phyloP scores from a whole-genome alignment of 2,113 vertebrate genomes.

The Phylloscopus whistleri region DNA sequence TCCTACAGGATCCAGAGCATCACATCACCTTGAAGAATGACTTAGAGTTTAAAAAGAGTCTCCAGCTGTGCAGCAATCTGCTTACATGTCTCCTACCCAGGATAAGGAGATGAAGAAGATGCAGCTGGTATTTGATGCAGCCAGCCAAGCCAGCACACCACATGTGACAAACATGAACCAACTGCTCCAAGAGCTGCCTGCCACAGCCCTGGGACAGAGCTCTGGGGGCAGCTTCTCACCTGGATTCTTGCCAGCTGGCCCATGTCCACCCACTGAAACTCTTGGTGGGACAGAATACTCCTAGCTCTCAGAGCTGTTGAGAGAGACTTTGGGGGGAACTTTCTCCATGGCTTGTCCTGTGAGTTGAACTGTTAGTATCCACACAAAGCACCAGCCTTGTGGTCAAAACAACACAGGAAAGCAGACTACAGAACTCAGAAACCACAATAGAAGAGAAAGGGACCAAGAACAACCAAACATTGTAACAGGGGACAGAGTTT shows the following conservation, averaged over 20 bases:
- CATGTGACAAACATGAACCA: accelerated
- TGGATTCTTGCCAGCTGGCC: background rate
- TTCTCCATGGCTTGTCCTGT: background rate
- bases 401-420: background rate
- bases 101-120: background rate
- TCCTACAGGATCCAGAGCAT: background rate
- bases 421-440: background rate
- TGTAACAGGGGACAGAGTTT: background rate
- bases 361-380: background rate
- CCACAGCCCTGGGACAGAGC: background rate
- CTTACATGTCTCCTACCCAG: background rate
- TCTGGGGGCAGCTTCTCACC: background rate
- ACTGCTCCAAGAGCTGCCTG: background rate
- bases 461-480: background rate
- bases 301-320: background rate
- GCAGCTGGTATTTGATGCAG: background rate
- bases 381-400: background rate
- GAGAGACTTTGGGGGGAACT: background rate
- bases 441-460: background rate
- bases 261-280: background rate
- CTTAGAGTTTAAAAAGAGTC: background rate
- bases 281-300: background rate
- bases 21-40: background rate
- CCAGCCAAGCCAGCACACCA: background rate
- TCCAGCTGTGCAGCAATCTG: background rate